Percentiles rank a stretch among this genome's conserved stretches.
phyloP scores from a whole-genome alignment of 1,140 invertebrate genomes.

The Nasonia vitripennis region DNA sequence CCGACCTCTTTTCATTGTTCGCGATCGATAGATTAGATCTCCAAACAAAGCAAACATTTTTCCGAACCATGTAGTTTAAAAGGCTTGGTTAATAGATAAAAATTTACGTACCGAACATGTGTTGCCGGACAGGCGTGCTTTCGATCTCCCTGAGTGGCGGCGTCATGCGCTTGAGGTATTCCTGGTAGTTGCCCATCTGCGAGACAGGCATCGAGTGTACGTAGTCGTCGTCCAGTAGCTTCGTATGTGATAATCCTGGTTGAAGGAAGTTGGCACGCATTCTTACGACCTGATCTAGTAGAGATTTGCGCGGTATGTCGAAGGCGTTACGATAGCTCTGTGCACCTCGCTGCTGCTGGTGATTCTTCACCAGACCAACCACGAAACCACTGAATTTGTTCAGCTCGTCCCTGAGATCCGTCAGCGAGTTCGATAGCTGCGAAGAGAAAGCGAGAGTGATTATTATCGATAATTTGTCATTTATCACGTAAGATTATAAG shows the following conservation, averaged over 20 bases:
- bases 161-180: conserved; percentile 95
- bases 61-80: neutral
- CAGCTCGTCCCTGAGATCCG: conserved; percentile 86
- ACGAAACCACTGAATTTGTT: conserved; percentile 92
- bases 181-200: conserved; percentile 99
- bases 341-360: conserved; percentile 78
- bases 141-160: conserved; percentile 95
- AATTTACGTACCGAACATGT: conserved; percentile 90
- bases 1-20: neutral
- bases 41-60: neutral
- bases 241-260: conserved; percentile 82
- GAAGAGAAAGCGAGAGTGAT: conserved; percentile 41
- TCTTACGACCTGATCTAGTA: conserved; percentile 93
- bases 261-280: conserved; percentile 97
- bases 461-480: neutral
- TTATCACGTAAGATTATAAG: neutral
- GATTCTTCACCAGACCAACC: conserved; percentile 80
- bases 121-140: conserved; percentile 94
- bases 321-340: conserved; percentile 96
- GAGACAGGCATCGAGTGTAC: conserved; percentile 95
- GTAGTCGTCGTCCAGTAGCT: conserved; percentile 92
- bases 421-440: conserved; percentile 82
- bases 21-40: neutral
- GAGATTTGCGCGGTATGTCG: conserved; percentile 91
- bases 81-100: conserved; percentile 8